Conservation (phyloP, 2,888 invertebrate genomes). For the Molorchus minor region DNA sequence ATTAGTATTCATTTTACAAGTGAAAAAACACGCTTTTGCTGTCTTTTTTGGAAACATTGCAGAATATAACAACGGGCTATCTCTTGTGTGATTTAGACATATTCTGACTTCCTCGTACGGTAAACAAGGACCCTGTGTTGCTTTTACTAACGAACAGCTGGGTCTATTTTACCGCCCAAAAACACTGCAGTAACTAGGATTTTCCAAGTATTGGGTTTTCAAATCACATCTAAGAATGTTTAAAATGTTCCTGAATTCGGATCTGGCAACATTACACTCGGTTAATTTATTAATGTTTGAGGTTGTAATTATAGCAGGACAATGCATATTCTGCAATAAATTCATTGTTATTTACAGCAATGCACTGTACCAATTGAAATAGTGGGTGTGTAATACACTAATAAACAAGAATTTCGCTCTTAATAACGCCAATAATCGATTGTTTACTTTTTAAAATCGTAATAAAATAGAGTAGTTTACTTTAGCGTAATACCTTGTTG, state of each 20-base stretch:
- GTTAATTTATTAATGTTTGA: constrained; percentile 46
- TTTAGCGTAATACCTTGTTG: constrained; percentile 22
- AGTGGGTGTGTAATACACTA: constrained; percentile 39
- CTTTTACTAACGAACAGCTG: too few species aligned
- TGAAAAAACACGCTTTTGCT: too few species aligned
- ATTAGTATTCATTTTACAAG: too few species aligned
- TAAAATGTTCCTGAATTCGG: constrained; percentile 11
- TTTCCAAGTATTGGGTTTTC: too few species aligned
- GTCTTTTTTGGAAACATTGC: too few species aligned
- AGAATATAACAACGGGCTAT: too few species aligned
- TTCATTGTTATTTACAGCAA: constrained; percentile 43
- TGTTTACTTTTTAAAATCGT: constrained; percentile 26
- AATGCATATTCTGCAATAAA: constrained; percentile 40
- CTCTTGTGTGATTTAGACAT: too few species aligned
- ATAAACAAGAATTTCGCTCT: constrained; percentile 38
- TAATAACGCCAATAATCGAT: constrained; percentile 36
- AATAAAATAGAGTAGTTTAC: constrained; percentile 3
- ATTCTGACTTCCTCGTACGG: too few species aligned
- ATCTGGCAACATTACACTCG: constrained; percentile 41
- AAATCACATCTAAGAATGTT: too few species aligned
- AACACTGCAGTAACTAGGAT: too few species aligned
- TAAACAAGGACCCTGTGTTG: too few species aligned
- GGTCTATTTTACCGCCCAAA: too few species aligned
- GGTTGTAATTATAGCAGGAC: constrained; percentile 46
- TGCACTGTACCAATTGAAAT: constrained; percentile 40